Base-by-base conservation (phyloP, 2,888 invertebrate species). In the Galerucella nymphaeae region DNA sequence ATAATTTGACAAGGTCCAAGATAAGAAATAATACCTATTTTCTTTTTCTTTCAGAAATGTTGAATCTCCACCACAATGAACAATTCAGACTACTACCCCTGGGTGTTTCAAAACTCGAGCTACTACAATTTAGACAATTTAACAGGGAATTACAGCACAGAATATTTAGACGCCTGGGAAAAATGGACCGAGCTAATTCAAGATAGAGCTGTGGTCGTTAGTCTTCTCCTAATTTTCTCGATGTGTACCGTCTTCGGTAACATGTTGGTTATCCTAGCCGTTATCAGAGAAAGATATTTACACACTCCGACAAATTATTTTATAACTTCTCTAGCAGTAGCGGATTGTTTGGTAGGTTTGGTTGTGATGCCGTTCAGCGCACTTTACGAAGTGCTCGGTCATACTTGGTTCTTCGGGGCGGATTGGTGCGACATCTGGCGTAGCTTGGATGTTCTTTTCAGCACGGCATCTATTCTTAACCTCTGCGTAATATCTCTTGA, bases 391-490 rank as follows among this genome's bases (percentile, higher is more conserved):
- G 94, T 96, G 14, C 88, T 96, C 41, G 94, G 94, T 82, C 94
- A 95, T 82, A 94, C 93, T 30, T 98, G 98, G 98, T 93, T 96
- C 80, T 98, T 97, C 85, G 98, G 98, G 5, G 92, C 93, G 2
- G 94, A 96, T 82, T 97, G 97, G 96, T 99, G 99, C 86, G 99
- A 99, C 84, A 92, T 98, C 23, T 99, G 99, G 98, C 92, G 98
- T 69, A 98, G 98, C 0, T 86, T 99, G 76, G 99, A 99, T 85
- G 99, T 99, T 2, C 90, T 99, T 1, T 98, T 98, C 81, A 97
- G 97, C 82, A 99, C 99, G 0, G 98, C 98, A 6, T 98, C 98
- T 13, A 99, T 99, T 81, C 89, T 99, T 66, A 99, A 99, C 87
- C 89, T 99, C 69, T 99, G 99, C 87, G 97, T 99, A 42, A 99